Evolutionary conservation across 37 sponge, comb jelly and placozoan genomes (phyloP).

Genomic region (Aplysina aerophoba): DNA sequence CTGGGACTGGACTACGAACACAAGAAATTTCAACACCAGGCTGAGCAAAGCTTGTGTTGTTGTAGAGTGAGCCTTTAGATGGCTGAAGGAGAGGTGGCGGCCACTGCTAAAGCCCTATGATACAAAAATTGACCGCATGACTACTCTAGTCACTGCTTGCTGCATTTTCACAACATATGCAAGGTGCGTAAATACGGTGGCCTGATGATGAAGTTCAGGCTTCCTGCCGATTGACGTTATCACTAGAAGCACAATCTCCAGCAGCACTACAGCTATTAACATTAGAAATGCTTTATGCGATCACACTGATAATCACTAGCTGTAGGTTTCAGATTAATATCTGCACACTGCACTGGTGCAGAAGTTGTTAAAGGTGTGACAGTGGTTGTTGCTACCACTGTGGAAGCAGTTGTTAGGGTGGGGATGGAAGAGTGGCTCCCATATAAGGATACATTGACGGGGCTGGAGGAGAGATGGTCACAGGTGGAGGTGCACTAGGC

Average conservation of each 20-base stretch:
- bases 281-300: constrained; percentile 2
- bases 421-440: no score
- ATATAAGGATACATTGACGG: no score
- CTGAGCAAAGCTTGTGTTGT: not conserved
- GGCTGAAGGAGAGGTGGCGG: no score
- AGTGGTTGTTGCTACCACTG: no score
- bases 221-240: not conserved
- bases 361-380: no score
- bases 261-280: not conserved
- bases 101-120: no score
- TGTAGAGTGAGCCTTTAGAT: no score
- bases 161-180: not conserved
- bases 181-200: not conserved
- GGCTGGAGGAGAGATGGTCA: no score
- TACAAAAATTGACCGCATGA: not conserved
- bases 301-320: not conserved
- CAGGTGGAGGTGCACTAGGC: no score
- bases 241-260: not conserved
- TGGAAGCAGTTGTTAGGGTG: no score
- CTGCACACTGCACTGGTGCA: no score
- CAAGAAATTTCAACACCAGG: not conserved
- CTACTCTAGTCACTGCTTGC: not conserved
- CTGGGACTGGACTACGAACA: not conserved
- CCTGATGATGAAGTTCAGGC: not conserved
- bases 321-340: not conserved